Base-by-base conservation (phyloP, 2,797 vertebrate species). In the Pempheris klunzingeri region DNA sequence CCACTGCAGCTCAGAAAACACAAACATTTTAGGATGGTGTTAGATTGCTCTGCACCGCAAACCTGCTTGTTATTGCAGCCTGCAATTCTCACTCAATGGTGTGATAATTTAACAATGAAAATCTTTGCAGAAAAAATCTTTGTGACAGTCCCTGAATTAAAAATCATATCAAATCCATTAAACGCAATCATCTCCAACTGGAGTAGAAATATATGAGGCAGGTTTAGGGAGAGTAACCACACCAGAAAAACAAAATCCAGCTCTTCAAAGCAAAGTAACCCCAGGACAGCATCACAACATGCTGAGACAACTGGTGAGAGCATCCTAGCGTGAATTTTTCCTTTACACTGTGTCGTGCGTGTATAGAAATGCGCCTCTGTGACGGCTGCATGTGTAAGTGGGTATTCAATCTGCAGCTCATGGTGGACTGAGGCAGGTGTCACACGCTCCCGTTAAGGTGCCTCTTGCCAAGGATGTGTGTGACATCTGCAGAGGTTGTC, bases 171-270 rank as follows among this genome's bases (percentile, higher is more conserved):
- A 28, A 60, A 53, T 55, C 20, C 26, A 36, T 57, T 20, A 3
- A 3, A 26, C 22, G 32, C 50, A 59, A 7, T 64, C 63, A 65
- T 67, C 43, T 26, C 28, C 30, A n/a, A 57, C 38, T 20, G 36
- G 71, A 70, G 69, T 43, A 59, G 60, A 67, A 78, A 41, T 38
- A 46, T 67, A 65, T 11, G 2, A 54, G 28, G 61, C 60, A 61
- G 24, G 38, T 12, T 70, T 22, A 53, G 6, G 24, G 10, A 49
- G 15, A 43, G 36, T 61, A 36, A 62, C 26, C 18, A 59, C 3
- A 44, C 3, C 24, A 50, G 15, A 62, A 54, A 62, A 55, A 39
- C 6, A 34, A 70, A 64, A 38, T 41, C n/a, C n/a, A 52, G 17
- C n/a, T 61, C 47, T 57, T 72, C 5, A 34, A 55, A 70, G 49